Evolutionary conservation across 2,113 vertebrate species (phyloP).

Genomic region (Corythornis vintsioides): DNA sequence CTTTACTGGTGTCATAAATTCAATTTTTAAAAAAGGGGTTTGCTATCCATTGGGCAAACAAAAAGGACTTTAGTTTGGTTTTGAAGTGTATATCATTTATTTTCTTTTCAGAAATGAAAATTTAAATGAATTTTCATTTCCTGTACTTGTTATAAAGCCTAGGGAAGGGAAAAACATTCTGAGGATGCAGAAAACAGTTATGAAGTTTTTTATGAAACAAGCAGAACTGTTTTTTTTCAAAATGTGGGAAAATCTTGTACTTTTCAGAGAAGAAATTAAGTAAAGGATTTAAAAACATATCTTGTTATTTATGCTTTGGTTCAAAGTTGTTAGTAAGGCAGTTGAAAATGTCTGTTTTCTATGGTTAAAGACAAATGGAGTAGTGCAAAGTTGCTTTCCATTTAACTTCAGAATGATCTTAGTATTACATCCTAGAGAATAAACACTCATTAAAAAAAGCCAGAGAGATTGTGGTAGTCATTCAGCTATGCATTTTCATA

Average conservation of each 20-base stretch:
- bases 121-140: background rate
- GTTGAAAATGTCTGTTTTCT: background rate
- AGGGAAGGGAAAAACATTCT: background rate
- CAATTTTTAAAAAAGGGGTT: background rate
- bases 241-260: background rate
- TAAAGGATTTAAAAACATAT: background rate
- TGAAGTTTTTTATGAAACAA: background rate
- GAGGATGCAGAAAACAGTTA: background rate
- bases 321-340: background rate
- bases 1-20: background rate
- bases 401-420: background rate
- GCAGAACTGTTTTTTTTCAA: background rate
- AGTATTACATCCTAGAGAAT: background rate
- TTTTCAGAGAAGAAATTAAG: background rate
- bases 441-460: background rate
- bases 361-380: background rate
- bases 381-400: background rate
- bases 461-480: background rate
- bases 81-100: background rate
- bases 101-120: background rate
- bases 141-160: background rate
- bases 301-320: background rate
- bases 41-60: background rate
- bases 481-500: slow-evolving; percentile 12
- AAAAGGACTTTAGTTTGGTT: background rate